phyloP scores from a whole-genome alignment of 2,113 vertebrate species.

The Aspidoscelis tigris region DNA sequence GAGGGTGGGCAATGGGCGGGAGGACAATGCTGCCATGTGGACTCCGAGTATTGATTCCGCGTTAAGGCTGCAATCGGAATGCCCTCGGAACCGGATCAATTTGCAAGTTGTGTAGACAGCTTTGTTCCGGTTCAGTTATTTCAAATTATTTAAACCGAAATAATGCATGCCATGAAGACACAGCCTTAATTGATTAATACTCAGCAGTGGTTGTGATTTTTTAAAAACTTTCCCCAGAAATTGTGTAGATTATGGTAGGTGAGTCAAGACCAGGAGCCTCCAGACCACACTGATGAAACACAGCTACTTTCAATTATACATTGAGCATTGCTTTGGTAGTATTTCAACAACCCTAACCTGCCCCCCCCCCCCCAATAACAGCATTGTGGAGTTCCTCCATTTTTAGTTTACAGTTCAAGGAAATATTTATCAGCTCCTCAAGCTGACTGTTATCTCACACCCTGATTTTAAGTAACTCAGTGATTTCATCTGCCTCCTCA shows the following conservation, averaged over 20 bases:
- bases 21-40: no score
- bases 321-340: slow-evolving; percentile 41
- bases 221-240: no score
- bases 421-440: background rate
- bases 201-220: background rate
- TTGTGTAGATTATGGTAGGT: slow-evolving; percentile 15
- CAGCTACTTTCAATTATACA: slow-evolving; percentile 38
- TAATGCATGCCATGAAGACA: no score
- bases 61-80: no score
- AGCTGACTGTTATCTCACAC: background rate
- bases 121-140: no score
- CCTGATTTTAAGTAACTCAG: slow-evolving; percentile 6
- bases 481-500: background rate
- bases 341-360: slow-evolving; percentile 18
- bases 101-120: no score
- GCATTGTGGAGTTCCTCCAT: background rate
- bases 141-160: no score
- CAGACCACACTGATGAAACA: slow-evolving; percentile 30
- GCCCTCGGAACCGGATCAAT: no score
- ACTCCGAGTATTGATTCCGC: no score
- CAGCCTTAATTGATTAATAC: background rate
- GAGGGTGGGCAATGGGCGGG: no score
- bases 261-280: background rate
- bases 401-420: slow-evolving; percentile 6
- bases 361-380: slow-evolving; percentile 7